Base-by-base conservation (phyloP, 2,113 vertebrate species). In the Silurus asotus region DNA sequence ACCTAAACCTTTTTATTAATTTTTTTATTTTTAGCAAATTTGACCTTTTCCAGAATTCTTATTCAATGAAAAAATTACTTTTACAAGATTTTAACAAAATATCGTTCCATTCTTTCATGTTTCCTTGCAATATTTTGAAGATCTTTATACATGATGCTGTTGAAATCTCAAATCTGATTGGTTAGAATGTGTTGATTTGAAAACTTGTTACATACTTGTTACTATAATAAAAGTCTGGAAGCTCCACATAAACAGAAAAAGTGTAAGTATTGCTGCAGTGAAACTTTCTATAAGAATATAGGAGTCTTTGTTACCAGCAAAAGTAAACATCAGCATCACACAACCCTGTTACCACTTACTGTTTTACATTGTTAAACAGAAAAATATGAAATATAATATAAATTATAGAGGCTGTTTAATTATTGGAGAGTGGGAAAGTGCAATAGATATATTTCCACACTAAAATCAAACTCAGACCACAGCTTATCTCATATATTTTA, bases 401-500 rank as follows among this genome's bases (percentile, higher is more conserved):
- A 23, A 15, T 75, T n/a, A 53, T 23, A 13, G 15, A n/a, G 51
- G n/a, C 13, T 25, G 51, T 23, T 55, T 14, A 13, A 55, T 53
- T n/a, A 53, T 2, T 77, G n/a, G 51, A 28, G 25, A 37, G 37
- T 37, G 37, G 37, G 37, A 37, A 37, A 37, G 37, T 37, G 37
- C 37, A 37, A 37, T 37, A 37, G 37, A 37, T 37, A 37, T 37
- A 37, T 37, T 37, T 72, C 70, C 74, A 85, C 55, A 85, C 84
- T 37, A 55, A 64, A 88, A 65, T 85, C 84, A 87, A 74, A 70
- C 55, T 65, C 72, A 75, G 76, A 80, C 69, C 87, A 85, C 74
- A 79, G 87, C 83, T 88, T 89, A 69, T 87, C 85, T 83, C 91
- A 90, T 89, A 87, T 37, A 82, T 83, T 85, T 89, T 89, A 85